Evolutionary conservation across 2,113 vertebrate genomes (phyloP).

Genomic region (Cololabis saira): DNA sequence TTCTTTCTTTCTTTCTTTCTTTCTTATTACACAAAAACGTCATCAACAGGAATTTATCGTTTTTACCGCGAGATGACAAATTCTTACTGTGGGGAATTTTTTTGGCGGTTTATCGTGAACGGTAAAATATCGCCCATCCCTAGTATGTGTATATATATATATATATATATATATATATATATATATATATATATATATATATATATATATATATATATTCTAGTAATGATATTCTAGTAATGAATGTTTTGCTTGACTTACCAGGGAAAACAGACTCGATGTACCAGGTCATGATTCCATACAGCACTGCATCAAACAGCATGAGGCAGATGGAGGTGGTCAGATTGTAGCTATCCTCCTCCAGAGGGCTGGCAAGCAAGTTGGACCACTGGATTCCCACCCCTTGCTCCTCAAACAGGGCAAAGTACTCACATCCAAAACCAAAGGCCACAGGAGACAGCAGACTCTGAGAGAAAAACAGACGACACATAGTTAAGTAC

Average conservation of each 20-base stretch:
- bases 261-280: conserved; percentile 97
- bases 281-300: conserved; percentile 96
- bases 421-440: conserved; percentile 95
- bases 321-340: conserved; percentile 92
- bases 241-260: conserved; percentile 53
- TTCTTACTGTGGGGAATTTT: too few species aligned
- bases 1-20: too few species aligned
- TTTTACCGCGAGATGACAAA: too few species aligned
- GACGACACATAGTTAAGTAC: conserved; percentile 5
- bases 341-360: conserved; percentile 92
- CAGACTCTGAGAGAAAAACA: conserved; percentile 84
- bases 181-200: too few species aligned
- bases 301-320: conserved; percentile 91
- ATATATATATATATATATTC: too few species aligned
- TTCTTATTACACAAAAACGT: too few species aligned
- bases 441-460: conserved; percentile 97
- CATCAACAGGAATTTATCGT: too few species aligned
- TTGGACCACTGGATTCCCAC: conserved; percentile 97
- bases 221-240: not conserved
- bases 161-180: too few species aligned
- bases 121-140: too few species aligned
- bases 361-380: conserved; percentile 89
- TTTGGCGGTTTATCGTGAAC: too few species aligned
- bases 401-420: conserved; percentile 96
- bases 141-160: too few species aligned